Percentiles rank a stretch among this genome's conserved stretches.
Conservation (phyloP, 2,797 vertebrate species). For the Dipus sagitta region DNA sequence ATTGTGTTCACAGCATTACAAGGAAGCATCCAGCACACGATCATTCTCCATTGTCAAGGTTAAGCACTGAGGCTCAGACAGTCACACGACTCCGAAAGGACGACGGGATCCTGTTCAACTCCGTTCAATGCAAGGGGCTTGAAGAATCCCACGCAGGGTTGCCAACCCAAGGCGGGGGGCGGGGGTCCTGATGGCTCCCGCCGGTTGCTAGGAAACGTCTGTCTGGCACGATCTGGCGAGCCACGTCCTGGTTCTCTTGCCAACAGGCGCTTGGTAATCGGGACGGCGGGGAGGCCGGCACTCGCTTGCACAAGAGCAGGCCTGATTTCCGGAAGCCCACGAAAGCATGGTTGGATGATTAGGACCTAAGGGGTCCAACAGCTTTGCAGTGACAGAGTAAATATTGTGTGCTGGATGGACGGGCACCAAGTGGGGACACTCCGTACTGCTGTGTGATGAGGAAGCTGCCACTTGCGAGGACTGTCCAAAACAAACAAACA, state of each 20-base stretch:
- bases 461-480: slow-evolving; percentile 84
- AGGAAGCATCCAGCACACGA: neutral
- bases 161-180: slow-evolving; percentile 34
- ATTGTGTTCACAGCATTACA: neutral
- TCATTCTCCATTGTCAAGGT: neutral
- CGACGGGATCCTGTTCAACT: neutral
- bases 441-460: slow-evolving; percentile 77
- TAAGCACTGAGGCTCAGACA: neutral
- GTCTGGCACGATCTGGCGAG: slow-evolving; percentile 67
- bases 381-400: slow-evolving; percentile 83
- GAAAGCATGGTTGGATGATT: slow-evolving; percentile 61
- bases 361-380: slow-evolving; percentile 82
- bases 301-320: slow-evolving; percentile 40
- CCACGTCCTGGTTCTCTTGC: slow-evolving; percentile 27
- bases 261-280: slow-evolving; percentile 36
- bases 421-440: slow-evolving; percentile 83
- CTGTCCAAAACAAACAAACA: slow-evolving; percentile 87
- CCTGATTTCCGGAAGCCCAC: slow-evolving; percentile 58
- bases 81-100: neutral
- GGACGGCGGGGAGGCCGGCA: slow-evolving; percentile 6
- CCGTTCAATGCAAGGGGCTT: neutral
- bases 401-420: slow-evolving; percentile 83
- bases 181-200: neutral
- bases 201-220: slow-evolving; percentile 74
- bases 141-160: slow-evolving; percentile 18